Percentiles rank a stretch among this genome's conserved stretches.
phyloP scores from a whole-genome alignment of 30 jellyfish, hydroid and myxozoan genomes.

The Aurelia sp. region DNA sequence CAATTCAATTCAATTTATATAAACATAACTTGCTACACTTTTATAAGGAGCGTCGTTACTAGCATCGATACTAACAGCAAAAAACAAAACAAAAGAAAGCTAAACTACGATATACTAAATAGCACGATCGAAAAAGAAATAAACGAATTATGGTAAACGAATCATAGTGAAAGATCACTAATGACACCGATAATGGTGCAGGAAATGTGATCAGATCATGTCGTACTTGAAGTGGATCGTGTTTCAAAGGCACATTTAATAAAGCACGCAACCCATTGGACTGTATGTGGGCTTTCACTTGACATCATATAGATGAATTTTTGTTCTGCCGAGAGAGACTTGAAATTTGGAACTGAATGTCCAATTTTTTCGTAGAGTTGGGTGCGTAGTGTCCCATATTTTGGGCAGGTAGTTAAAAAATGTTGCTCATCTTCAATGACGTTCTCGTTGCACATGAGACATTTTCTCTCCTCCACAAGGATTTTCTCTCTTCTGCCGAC shows the following conservation, averaged over 20 bases:
- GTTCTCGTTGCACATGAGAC: too few relatives aligned
- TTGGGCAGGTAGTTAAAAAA: too few relatives aligned
- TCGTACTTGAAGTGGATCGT: not conserved
- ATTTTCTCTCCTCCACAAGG: too few relatives aligned
- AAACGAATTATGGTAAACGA: not conserved
- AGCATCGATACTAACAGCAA: too few relatives aligned
- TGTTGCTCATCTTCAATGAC: too few relatives aligned
- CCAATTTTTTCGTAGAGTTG: conserved; percentile 3
- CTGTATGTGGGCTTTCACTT: not conserved
- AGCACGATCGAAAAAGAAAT: not conserved
- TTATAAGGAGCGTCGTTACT: not conserved
- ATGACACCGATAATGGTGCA: not conserved
- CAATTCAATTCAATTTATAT: not conserved
- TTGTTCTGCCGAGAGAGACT: not conserved
- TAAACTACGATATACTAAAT: not conserved
- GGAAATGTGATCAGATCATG: not conserved
- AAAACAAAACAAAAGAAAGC: too few relatives aligned
- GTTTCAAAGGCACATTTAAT: not conserved
- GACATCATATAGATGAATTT: not conserved
- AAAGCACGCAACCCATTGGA: not conserved
- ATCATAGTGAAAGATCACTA: too few relatives aligned
- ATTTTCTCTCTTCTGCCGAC: too few relatives aligned
- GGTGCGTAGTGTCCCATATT: conserved; percentile 9
- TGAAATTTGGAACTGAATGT: conserved; percentile 10
- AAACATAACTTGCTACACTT: not conserved